These are phyloP conservation scores for Crotalus horridus DNA, from an alignment of 2,113 vertebrate genomes.

Conservation along the genomic window DNA sequence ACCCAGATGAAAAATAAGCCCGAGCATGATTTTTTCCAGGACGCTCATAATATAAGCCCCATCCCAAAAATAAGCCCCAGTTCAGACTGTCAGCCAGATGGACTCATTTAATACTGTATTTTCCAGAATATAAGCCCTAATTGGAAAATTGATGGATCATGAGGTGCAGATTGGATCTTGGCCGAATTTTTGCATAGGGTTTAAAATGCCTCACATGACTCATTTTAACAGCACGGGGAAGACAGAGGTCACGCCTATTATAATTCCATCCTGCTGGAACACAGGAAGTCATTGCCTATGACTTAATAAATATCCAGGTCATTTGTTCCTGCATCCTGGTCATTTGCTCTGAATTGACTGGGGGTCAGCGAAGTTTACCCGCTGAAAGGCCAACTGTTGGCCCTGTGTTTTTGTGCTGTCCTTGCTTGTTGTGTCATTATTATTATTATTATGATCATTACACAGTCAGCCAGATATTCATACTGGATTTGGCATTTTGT, in stretches of 20 bases:
- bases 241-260: neutral
- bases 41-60: too few species aligned
- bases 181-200: neutral
- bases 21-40: too few species aligned
- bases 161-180: neutral
- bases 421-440: neutral
- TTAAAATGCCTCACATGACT: neutral
- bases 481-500: too few species aligned
- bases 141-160: neutral
- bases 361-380: neutral
- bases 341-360: neutral
- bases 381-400: neutral
- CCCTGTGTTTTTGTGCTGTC: neutral
- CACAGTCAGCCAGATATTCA: too few species aligned
- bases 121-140: too few species aligned
- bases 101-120: too few species aligned
- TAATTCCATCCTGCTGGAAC: neutral
- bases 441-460: too few species aligned
- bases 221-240: neutral
- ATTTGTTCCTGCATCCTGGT: neutral
- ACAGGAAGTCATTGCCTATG: too few species aligned
- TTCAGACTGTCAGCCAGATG: too few species aligned
- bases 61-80: too few species aligned
- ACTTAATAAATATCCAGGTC: too few species aligned
- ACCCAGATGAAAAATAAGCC: too few species aligned